Evolutionary conservation across 2,888 invertebrate species (phyloP), one percentile per base, ranked within the genome.

Genomic region (Eurytoma californica): DNA sequence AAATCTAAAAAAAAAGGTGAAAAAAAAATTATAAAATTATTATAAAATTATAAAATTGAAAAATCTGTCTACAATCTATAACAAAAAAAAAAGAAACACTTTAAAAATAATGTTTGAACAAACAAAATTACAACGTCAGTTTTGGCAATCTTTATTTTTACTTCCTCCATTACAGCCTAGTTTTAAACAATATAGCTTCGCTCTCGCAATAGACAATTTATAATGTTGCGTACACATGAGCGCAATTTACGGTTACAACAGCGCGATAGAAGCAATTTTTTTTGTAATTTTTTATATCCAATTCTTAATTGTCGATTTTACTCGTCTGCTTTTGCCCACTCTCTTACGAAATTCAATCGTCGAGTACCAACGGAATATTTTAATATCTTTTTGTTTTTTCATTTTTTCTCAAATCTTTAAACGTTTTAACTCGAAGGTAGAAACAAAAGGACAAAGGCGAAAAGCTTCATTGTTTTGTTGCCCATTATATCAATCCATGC

Each of bases 131-230:
- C 68, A 72, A 67, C 65, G 20, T 80, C n/a, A 75, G 30, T 81
- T 81, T 78, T 81, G 78, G 80, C 78, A 76, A 78, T 80, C 68
- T 79, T 81, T 81, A 81, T 79, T 81, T 39, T 81, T 69, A 76
- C 72, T 75, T 78, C 60, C 65, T 79, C 73, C 79, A 73, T 76
- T 81, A 81, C 81, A 80, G 61, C 70, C 77, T 77, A 80, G 30
- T 69, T 65, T 39, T 73, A 67, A 75, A 79, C 58, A 69, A 75
- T 39, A 39, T 79, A 70, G 75, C 55, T 76, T 80, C 67, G 60
- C 60, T 70, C 30, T 73, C 68, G 73, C 69, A 79, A 72, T 69
- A 77, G 65, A 77, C 73, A 74, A 70, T 80, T 69, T 70, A 77
- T 72, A 78, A 75, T 81, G 61, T 70, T 76, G 53, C 57, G 66